Percentiles rank a stretch among this genome's conserved stretches.
Evolutionary conservation across 2,113 vertebrate genomes (phyloP).

Genomic region (Muntiacus muntjak): DNA sequence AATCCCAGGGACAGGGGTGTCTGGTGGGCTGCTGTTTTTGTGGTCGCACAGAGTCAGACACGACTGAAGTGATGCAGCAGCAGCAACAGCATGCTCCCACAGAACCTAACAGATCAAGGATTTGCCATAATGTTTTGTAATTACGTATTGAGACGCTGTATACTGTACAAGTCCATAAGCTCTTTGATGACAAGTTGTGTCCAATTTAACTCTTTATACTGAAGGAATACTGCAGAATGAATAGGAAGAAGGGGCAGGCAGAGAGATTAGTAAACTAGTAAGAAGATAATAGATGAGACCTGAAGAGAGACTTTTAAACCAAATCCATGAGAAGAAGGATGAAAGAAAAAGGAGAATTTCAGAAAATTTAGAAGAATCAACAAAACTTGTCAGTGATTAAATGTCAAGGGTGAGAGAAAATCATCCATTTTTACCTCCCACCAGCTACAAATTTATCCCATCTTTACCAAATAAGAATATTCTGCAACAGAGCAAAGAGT

Average conservation of each 20-base stretch:
- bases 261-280: background rate
- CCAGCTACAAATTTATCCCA: background rate
- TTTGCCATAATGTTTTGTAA: background rate
- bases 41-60: too few relatives aligned
- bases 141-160: background rate
- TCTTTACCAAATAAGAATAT: background rate
- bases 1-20: too few relatives aligned
- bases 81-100: background rate
- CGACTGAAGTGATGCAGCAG: too few relatives aligned
- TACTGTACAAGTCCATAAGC: background rate
- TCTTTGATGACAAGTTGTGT: background rate
- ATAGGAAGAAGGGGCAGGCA: background rate
- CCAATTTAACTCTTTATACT: background rate
- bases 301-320: conserved; percentile 4
- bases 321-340: background rate
- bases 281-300: background rate
- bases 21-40: too few relatives aligned
- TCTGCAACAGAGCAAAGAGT: background rate
- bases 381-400: background rate
- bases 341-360: background rate
- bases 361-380: background rate
- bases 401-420: background rate
- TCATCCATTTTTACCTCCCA: background rate
- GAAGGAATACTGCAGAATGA: background rate
- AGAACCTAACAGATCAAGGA: background rate